Conservation (phyloP, 1,140 invertebrate genomes). For the Pseudomyrmex sp. region DNA sequence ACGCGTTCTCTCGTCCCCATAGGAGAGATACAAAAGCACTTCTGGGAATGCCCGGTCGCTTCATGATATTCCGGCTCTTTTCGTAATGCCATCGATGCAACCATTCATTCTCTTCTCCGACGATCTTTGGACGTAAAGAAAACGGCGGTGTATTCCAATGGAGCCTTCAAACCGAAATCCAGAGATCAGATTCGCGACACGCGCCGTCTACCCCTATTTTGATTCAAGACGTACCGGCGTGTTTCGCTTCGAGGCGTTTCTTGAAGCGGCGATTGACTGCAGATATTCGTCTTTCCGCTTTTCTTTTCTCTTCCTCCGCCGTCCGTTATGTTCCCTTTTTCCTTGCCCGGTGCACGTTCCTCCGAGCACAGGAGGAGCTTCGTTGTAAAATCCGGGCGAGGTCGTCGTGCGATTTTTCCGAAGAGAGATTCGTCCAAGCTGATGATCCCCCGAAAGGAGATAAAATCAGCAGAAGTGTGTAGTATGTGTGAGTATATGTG, state of each 20-base stretch:
- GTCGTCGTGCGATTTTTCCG: constrained; percentile 49
- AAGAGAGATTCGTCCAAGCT: constrained; percentile 50
- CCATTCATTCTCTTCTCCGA: constrained; percentile 40
- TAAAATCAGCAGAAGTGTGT: constrained; percentile 52
- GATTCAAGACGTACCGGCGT: constrained; percentile 50
- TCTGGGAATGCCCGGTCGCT: constrained; percentile 19
- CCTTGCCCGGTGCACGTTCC: constrained; percentile 37
- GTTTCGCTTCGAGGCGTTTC: constrained; percentile 50
- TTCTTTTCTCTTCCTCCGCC: constrained; percentile 16
- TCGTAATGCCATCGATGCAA: constrained; percentile 17
- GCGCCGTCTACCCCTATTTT: constrained; percentile 51
- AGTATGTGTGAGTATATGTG: neutral
- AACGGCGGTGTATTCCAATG: constrained; percentile 40
- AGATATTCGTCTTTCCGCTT: constrained; percentile 52
- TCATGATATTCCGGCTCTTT: constrained; percentile 29
- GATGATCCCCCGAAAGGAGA: constrained; percentile 53
- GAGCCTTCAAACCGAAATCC: constrained; percentile 45
- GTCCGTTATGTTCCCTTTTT: constrained; percentile 53
- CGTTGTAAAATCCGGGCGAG: constrained; percentile 46
- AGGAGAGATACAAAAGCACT: neutral
- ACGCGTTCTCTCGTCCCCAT: neutral
- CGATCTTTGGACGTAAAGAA: constrained; percentile 11
- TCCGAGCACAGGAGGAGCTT: neutral
- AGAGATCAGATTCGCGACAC: constrained; percentile 58
- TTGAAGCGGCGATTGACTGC: constrained; percentile 57